A percentile compares a stretch with the other conserved stretches of the same genome.
Evolutionary conservation across 1,140 invertebrate species (phyloP).

Genomic region (Drosophila ogumai): DNA sequence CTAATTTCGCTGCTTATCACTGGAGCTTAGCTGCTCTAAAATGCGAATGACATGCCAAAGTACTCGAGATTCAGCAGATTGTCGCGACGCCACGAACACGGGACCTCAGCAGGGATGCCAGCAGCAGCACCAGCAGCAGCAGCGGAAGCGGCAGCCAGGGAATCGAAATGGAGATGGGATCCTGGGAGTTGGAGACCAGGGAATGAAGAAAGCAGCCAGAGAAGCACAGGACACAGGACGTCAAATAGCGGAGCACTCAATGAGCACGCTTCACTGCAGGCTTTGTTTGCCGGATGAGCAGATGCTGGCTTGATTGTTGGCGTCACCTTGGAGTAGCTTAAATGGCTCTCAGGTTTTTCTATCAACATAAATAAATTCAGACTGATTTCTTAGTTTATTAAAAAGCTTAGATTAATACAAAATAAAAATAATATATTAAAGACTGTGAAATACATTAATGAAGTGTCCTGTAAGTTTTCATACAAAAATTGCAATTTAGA

Average conservation of each 20-base stretch:
- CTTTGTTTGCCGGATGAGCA: constrained; percentile 74
- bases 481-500: neutral
- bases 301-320: constrained; percentile 54
- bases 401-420: neutral
- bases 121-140: constrained; percentile 6
- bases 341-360: constrained; percentile 17
- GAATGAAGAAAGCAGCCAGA: neutral
- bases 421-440: neutral
- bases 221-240: constrained; percentile 1
- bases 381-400: neutral
- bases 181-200: neutral
- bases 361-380: constrained; percentile 1
- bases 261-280: constrained; percentile 64
- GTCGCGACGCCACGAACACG: constrained; percentile 41
- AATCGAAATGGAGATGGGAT: neutral
- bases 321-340: constrained; percentile 10
- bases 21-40: constrained; percentile 79
- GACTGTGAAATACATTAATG: neutral
- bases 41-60: constrained; percentile 83
- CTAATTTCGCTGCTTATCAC: constrained; percentile 81
- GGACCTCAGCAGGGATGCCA: constrained; percentile 21
- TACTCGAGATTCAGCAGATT: constrained; percentile 78
- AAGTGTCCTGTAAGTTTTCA: neutral
- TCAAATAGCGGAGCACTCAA: constrained; percentile 15
- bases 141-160: neutral